phyloP scores from a whole-genome alignment of 2,113 vertebrate species.

The Rhizomys pruinosus region DNA sequence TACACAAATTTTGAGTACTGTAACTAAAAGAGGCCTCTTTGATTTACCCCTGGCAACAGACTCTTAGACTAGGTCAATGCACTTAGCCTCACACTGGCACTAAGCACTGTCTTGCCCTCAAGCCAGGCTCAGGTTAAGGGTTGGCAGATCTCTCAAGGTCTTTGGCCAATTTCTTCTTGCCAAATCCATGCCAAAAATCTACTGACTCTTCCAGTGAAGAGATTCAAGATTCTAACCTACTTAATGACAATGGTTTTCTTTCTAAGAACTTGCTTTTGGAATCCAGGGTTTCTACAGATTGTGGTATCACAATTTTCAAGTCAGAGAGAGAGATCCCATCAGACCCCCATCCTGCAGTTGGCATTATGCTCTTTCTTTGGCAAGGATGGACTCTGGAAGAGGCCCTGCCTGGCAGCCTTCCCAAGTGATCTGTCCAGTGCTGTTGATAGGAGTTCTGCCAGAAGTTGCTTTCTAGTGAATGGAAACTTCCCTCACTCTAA shows the following conservation, averaged over 20 bases:
- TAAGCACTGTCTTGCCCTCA: neutral
- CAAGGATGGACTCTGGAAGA: neutral
- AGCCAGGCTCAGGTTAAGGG: slow-evolving; percentile 21
- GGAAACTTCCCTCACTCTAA: neutral
- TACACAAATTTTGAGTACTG: neutral
- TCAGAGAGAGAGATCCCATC: neutral
- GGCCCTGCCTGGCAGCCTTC: neutral
- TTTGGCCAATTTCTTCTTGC: slow-evolving; percentile 51
- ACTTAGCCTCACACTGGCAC: neutral
- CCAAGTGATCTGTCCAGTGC: neutral
- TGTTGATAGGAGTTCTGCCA: neutral
- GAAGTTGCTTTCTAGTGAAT: neutral
- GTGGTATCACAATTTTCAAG: neutral
- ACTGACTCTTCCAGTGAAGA: neutral
- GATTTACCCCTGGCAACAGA: neutral
- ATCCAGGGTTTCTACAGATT: neutral
- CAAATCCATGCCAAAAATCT: neutral
- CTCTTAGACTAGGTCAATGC: neutral
- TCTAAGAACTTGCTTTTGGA: neutral
- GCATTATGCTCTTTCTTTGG: neutral
- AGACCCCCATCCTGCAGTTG: neutral
- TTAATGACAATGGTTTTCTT: slow-evolving; percentile 17
- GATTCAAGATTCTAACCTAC: neutral
- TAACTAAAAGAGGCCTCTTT: neutral
- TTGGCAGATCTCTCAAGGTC: slow-evolving; percentile 1